Base-by-base conservation (phyloP, 2,797 vertebrate species). In the Craterocephalus amniculus region DNA sequence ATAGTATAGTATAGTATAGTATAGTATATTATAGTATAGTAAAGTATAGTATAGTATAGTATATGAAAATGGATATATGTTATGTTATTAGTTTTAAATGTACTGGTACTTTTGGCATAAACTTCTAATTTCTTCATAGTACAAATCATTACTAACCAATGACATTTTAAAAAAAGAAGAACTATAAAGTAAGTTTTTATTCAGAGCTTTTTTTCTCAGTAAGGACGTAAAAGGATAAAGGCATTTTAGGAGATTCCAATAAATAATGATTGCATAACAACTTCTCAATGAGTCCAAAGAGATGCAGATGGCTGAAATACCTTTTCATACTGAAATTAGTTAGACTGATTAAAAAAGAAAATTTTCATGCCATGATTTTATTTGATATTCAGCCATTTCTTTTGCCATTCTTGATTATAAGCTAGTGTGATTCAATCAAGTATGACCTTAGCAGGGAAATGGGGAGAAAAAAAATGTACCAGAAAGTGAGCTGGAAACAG, bases 401-500 rank as follows among this genome's bases (percentile, higher is more conserved):
- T 57, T 58, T 29, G 38, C 51, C 48, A 67, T 63, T 58, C 52
- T 74, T 51, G 59, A 58, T 83, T 70, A 72, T 63, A 78, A 58
- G 34, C 8, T 34, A 31, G 63, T 66, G 32, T 35, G 43, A 79
- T 84, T 51, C 66, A 74, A 76, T 81, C 69, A 79, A 63, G 26
- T 71, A 36, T 64, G 58, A 49, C 29, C 34, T 34, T 57, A 52
- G 13, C 26, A 20, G 40, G 20, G 40, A 40, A 16, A 40, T 4
- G 18, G 26, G 62, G 84, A 61, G 31, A 68, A 34, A 70, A 62
- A 74, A 75, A 55, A 58, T 61, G 48, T 55, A 67, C 14, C 38
- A 64, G 48, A 68, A 79, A 76, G 78, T 63, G 65, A 83, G 49
- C 69, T 72, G 74, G 74, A 74, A 76, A 74, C 63, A 71, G 74